Evolutionary conservation across 1,140 invertebrate species (phyloP).

Genomic region (Hestina assimilis): DNA sequence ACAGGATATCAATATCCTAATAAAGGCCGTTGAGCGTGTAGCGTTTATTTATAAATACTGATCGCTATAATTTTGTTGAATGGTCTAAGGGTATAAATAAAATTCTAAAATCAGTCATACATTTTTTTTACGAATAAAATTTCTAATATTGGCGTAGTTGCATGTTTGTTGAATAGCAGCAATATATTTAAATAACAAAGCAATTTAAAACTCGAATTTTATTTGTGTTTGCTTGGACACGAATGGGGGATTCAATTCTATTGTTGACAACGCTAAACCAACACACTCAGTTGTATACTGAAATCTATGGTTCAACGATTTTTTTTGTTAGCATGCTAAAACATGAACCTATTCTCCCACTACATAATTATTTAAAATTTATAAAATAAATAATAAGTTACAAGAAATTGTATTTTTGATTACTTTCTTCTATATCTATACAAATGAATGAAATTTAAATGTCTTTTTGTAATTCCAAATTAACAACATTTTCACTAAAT

Average conservation of each 20-base stretch:
- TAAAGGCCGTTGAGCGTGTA: too few relatives aligned
- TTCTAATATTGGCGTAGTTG: slow-evolving; percentile 4
- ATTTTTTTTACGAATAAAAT: slow-evolving; percentile 3
- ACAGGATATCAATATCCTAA: too few relatives aligned
- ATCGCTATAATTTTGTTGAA: too few relatives aligned
- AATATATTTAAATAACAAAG: slow-evolving; percentile 46
- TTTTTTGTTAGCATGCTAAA: slow-evolving; percentile 23
- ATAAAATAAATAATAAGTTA: too few relatives aligned
- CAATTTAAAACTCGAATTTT: slow-evolving; percentile 52
- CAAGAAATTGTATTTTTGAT: too few relatives aligned
- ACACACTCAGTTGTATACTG: slow-evolving; percentile 30
- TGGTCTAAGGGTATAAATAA: too few relatives aligned
- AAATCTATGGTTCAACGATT: slow-evolving; percentile 23
- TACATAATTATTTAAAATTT: too few relatives aligned
- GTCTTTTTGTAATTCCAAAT: not conserved
- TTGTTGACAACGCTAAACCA: slow-evolving; percentile 27
- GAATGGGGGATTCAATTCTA: slow-evolving; percentile 46
- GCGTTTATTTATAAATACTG: too few relatives aligned
- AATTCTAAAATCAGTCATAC: too few relatives aligned
- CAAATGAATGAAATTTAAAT: not conserved
- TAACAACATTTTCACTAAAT: not conserved
- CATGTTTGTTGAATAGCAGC: slow-evolving; percentile 17
- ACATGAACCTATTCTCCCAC: too few relatives aligned
- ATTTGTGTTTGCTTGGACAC: slow-evolving; percentile 41
- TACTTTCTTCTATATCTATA: too few relatives aligned